Conservation (phyloP, 2,888 invertebrate species). For the Flabesymbios commensalis region DNA sequence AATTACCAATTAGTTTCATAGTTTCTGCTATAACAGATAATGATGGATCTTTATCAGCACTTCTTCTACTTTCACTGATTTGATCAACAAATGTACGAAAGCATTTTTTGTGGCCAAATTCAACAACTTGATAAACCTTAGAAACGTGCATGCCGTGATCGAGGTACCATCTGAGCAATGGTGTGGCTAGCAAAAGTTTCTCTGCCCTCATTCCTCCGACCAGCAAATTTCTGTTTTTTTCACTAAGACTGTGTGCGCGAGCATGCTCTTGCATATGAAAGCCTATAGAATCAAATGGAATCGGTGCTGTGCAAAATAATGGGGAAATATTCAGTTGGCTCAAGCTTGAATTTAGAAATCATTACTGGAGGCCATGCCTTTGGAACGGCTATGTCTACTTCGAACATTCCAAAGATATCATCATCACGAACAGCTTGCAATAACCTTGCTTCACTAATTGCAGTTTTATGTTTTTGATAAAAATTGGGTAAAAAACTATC, state of each 20-base stretch:
- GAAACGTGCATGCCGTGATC: slow-evolving; percentile 16
- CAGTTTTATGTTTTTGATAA: neutral
- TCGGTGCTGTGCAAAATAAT: slow-evolving; percentile 6
- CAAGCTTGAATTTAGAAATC: too few relatives aligned
- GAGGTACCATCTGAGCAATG: slow-evolving; percentile 18
- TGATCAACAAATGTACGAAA: slow-evolving; percentile 4
- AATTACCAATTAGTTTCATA: slow-evolving; percentile 8
- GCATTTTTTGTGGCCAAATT: slow-evolving; percentile 5
- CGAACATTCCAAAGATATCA: too few relatives aligned
- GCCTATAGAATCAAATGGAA: slow-evolving; percentile 4
- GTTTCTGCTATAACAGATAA: neutral
- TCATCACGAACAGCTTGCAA: too few relatives aligned
- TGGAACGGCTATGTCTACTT: neutral
- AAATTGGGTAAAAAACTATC: neutral
- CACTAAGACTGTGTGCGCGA: too few relatives aligned
- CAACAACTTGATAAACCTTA: slow-evolving; percentile 14
- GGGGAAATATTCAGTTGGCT: neutral
- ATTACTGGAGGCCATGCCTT: too few relatives aligned
- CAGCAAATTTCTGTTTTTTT: neutral
- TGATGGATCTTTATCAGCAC: slow-evolving; percentile 3
- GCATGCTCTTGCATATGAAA: too few relatives aligned
- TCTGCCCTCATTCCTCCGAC: slow-evolving; percentile 10
- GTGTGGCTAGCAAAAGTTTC: slow-evolving; percentile 15
- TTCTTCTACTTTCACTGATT: slow-evolving; percentile 1
- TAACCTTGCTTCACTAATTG: too few relatives aligned